Conservation (phyloP, 92 coral and sea anemone species). For the Parazoanthus darwini region DNA sequence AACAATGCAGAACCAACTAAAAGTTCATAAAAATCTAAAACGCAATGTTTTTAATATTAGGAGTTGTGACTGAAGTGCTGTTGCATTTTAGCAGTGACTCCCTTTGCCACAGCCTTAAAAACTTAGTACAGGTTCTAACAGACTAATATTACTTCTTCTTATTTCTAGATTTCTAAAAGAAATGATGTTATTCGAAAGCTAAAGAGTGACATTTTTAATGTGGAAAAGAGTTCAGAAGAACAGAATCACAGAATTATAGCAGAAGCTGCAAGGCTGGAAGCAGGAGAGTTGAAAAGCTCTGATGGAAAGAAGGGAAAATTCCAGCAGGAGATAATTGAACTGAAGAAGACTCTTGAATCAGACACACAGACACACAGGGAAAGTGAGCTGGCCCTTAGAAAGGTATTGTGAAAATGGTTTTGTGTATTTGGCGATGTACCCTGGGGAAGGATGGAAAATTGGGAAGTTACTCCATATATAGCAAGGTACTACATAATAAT, state of each 20-base stretch:
- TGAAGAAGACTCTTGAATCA: slow-evolving; percentile 77
- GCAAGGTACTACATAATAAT: too few species aligned
- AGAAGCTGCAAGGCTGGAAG: slow-evolving; percentile 90
- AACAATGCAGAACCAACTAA: too few species aligned
- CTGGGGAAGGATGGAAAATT: too few species aligned
- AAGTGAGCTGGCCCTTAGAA: slow-evolving; percentile 89
- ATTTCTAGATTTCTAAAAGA: slow-evolving; percentile 81
- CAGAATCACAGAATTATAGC: slow-evolving; percentile 77
- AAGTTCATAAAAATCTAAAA: too few species aligned
- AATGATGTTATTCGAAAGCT: slow-evolving; percentile 92
- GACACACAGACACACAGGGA: slow-evolving; percentile 78
- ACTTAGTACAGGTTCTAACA: too few species aligned
- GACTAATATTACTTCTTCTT: background rate
- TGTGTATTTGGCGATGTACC: background rate
- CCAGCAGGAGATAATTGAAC: slow-evolving; percentile 85
- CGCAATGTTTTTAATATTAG: too few species aligned
- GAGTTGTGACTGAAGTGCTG: too few species aligned
- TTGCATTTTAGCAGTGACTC: too few species aligned
- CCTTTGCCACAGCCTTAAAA: too few species aligned
- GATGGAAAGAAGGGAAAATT: slow-evolving; percentile 87
- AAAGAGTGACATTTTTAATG: slow-evolving; percentile 81
- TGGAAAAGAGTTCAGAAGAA: slow-evolving; percentile 80
- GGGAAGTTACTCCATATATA: background rate
- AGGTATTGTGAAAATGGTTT: slow-evolving; percentile 52
- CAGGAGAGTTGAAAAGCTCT: slow-evolving; percentile 88